Evolutionary conservation across 2,888 invertebrate species (phyloP).

Genomic region (Drosophila flavopinicola): DNA sequence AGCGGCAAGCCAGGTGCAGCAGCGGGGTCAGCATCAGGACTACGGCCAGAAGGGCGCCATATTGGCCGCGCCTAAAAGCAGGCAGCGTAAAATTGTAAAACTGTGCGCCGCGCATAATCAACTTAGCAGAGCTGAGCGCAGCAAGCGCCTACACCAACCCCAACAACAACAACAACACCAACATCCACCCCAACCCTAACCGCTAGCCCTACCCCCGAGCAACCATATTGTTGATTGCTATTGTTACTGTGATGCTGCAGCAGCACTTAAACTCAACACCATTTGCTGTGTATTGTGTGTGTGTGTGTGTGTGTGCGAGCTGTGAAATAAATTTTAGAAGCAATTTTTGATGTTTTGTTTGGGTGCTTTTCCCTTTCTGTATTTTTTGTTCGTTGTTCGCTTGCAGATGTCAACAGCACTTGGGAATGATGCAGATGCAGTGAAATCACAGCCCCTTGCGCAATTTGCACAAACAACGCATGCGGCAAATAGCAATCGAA

Average conservation of each 20-base stretch:
- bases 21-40: neutral
- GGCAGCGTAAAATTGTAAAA: conserved; percentile 73
- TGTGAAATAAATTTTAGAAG: conserved; percentile 64
- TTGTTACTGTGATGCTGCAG: conserved; percentile 37
- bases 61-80: conserved; percentile 76
- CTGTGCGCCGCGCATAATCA: conserved; percentile 68
- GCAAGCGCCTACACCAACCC: too few species aligned
- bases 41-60: conserved; percentile 45
- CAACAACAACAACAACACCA: neutral
- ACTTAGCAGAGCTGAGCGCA: conserved; percentile 51
- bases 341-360: conserved; percentile 57
- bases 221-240: conserved; percentile 30
- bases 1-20: neutral
- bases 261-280: conserved; percentile 52
- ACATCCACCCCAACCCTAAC: neutral
- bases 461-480: conserved; percentile 70
- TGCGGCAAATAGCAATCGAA: conserved; percentile 45
- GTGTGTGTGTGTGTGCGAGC: conserved; percentile 22
- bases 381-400: conserved; percentile 42
- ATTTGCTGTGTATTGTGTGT: conserved; percentile 24
- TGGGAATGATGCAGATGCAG: conserved; percentile 64
- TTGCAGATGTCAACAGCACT: conserved; percentile 76
- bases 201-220: neutral
- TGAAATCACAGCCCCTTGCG: conserved; percentile 71
- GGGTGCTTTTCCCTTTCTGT: conserved; percentile 26